Evolutionary conservation across 2,797 vertebrate genomes (phyloP), one percentile per base, ranked within the genome.

Genomic region (Siniperca scherzeri): DNA sequence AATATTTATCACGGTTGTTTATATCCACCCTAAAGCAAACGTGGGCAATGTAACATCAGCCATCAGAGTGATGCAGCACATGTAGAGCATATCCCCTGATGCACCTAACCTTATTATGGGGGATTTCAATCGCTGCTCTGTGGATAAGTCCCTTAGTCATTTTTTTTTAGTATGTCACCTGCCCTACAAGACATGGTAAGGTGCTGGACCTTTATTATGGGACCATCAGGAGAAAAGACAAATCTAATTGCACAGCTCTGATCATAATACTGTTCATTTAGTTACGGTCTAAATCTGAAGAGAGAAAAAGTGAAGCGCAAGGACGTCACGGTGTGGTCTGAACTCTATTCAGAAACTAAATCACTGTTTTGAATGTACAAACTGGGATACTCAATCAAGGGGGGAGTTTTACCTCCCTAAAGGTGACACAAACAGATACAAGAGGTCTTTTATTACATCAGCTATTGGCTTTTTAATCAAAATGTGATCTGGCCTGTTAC

Each of bases 241-340:
- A 56, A 21, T 53, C 9, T 53, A 10, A 53, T 22, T 22, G 14
- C 14, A 16, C 30, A 33, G 14, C 7, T 59, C 57, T 50, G 22
- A 73, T 72, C 27, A 70, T 17, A 48, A 38, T 61, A 36, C 27
- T 67, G n/a, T 64, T 53, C 19, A 56, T 57, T 66, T 44, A 44
- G 22, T 27, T 64, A 1, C 0, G 8, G 6, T 7, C 25, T 66
- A 12, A 48, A 17, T n/a, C 22, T 40, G 13, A 25, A 27, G 42
- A 50, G 22, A 30, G 30, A 30, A 30, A 30, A 30, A 30, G 30
- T 30, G 30, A 30, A 30, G 30, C 30, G 30, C 30, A 30, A 30
- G 30, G 30, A 52, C 1, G 3, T 56, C 12, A 30, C 17, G 19
- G 9, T 46, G 40, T 75, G 3, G 46, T 57, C 27, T 72, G 42